These are phyloP conservation scores for Lagorchestes hirsutus DNA, from an alignment of 2,797 vertebrate species.

Conservation along the genomic window DNA sequence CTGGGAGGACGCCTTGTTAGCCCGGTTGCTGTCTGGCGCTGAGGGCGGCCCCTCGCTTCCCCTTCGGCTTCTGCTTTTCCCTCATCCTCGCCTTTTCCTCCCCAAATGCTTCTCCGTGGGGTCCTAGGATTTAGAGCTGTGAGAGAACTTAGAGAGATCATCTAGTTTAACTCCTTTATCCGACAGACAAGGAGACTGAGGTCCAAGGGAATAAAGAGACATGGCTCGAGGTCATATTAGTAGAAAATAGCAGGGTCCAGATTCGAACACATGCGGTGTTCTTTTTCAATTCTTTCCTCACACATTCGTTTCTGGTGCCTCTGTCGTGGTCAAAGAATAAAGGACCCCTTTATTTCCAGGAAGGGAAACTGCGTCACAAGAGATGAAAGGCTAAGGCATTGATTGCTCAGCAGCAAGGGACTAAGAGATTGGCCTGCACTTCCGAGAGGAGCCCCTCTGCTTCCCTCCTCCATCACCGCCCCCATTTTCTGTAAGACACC, in stretches of 20 bases:
- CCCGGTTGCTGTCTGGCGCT: not conserved
- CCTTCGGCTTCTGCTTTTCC: not conserved
- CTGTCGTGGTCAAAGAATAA: not conserved
- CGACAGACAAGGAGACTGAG: not conserved
- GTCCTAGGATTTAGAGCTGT: not conserved
- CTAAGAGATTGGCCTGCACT: not conserved
- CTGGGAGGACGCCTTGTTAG: constrained; percentile 8
- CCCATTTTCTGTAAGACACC: not conserved
- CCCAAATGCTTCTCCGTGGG: not conserved
- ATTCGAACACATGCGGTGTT: not conserved
- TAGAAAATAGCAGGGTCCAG: not conserved
- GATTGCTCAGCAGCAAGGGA: not conserved
- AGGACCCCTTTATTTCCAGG: not conserved
- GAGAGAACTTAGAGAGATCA: not conserved
- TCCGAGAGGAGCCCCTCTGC: not conserved
- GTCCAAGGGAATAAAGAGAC: not conserved
- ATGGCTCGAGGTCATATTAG: not conserved
- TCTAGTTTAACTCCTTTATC: not conserved
- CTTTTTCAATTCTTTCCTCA: not conserved
- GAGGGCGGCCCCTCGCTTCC: not conserved
- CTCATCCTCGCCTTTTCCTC: not conserved
- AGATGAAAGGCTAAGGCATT: not conserved
- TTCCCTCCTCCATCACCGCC: not conserved
- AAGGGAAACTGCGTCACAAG: not conserved
- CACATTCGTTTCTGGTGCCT: not conserved